phyloP scores from a whole-genome alignment of 2,888 invertebrate genomes.

The Drosophila macrospina region DNA sequence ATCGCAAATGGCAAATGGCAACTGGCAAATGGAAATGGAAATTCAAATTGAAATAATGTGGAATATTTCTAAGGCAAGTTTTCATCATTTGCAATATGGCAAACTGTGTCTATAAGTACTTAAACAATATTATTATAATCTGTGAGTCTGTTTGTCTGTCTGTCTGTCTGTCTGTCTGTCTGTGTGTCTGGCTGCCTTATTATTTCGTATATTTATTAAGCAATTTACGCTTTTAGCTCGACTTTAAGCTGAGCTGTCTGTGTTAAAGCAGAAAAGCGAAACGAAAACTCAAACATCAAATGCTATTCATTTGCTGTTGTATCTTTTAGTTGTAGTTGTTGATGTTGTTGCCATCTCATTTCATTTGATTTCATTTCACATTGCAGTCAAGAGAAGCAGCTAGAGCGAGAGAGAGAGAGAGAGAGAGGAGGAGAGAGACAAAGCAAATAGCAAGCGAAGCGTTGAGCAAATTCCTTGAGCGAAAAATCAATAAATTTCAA shows the following conservation, averaged over 20 bases:
- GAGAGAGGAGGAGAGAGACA: conserved; percentile 32
- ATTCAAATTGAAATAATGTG: neutral
- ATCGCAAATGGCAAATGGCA: too few species aligned
- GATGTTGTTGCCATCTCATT: conserved; percentile 38
- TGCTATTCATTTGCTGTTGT: conserved; percentile 40
- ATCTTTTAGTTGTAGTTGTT: conserved; percentile 2
- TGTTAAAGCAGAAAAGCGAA: conserved; percentile 10
- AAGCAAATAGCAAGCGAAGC: conserved; percentile 67
- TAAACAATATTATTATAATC: neutral
- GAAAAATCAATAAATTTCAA: conserved; percentile 80
- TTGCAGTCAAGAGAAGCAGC: conserved; percentile 33
- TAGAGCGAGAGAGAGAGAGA: conserved; percentile 8
- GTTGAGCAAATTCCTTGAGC: conserved; percentile 65
- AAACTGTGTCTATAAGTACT: neutral
- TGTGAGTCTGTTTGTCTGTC: too few species aligned
- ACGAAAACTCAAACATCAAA: conserved; percentile 44
- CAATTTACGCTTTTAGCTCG: neutral
- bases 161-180: neutral
- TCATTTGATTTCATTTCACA: conserved; percentile 56
- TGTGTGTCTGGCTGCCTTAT: neutral
- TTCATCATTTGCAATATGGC: neutral
- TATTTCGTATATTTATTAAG: neutral
- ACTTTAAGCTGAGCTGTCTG: neutral
- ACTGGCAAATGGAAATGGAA: too few species aligned
- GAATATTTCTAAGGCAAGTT: neutral